phyloP scores from a whole-genome alignment of 2,113 vertebrate species.

The Tautogolabrus adspersus region DNA sequence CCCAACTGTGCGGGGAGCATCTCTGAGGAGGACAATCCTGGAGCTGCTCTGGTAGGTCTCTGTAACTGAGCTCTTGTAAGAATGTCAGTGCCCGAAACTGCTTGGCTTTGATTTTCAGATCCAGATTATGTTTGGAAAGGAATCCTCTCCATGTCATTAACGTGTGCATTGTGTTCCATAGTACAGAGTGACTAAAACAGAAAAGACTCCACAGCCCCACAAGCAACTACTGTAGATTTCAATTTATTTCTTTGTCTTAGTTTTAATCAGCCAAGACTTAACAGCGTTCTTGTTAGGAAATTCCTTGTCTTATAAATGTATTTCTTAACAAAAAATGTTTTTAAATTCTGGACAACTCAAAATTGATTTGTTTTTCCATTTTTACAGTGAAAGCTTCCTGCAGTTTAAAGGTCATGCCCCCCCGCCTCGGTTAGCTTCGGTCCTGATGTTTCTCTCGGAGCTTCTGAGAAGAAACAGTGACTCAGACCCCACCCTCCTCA shows the following conservation, averaged over 20 bases:
- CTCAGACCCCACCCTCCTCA: constrained; percentile 80
- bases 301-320: neutral
- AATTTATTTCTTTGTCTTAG: neutral
- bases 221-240: neutral
- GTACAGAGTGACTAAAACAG: neutral
- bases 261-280: neutral
- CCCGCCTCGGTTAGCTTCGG: constrained; percentile 86
- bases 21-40: constrained; percentile 77
- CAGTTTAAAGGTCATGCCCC: constrained; percentile 89
- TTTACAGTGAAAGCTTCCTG: constrained; percentile 88
- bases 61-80: neutral
- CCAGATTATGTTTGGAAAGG: neutral
- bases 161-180: neutral
- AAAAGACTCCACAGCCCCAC: neutral
- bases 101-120: neutral
- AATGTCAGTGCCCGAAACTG: neutral
- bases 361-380: neutral
- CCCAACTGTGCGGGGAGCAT: constrained; percentile 67
- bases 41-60: constrained; percentile 81
- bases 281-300: neutral
- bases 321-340: neutral
- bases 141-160: neutral
- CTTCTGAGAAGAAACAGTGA: constrained; percentile 85
- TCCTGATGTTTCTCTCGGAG: constrained; percentile 89
- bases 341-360: neutral